phyloP scores from a whole-genome alignment of 35 echinoderm and acorn worm genomes.

The Hemicentrotus pulcherrimus region DNA sequence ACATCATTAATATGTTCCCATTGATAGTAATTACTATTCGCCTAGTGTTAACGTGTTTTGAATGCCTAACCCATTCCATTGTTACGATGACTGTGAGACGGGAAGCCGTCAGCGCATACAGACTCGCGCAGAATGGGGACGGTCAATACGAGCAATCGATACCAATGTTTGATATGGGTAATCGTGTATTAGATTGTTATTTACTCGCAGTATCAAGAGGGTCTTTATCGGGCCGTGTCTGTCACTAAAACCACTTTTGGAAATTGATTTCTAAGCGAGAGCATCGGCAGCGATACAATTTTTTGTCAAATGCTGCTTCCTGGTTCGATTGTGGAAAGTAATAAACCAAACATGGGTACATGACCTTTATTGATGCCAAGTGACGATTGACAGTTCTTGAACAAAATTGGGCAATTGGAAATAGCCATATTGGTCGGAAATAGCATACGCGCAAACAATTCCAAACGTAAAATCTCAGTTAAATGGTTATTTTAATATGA shows the following conservation, averaged over 20 bases:
- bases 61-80: neutral
- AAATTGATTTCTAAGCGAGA: conserved; percentile 8
- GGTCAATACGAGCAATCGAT: neutral
- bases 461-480: too few relatives aligned
- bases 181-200: conserved; percentile 19
- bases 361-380: neutral
- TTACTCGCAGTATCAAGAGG: neutral
- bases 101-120: neutral
- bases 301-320: neutral
- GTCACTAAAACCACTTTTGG: conserved; percentile 17
- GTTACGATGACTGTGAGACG: neutral
- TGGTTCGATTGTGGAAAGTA: neutral
- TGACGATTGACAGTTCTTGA: neutral
- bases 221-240: neutral
- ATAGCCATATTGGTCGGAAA: neutral
- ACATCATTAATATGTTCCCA: too few relatives aligned
- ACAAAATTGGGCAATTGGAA: neutral
- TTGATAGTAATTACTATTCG: too few relatives aligned
- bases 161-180: conserved; percentile 4
- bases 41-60: neutral
- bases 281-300: neutral
- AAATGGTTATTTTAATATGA: neutral
- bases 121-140: neutral
- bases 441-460: too few relatives aligned
- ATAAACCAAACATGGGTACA: neutral